A percentile compares a stretch with the other conserved stretches of the same genome.
Conservation (phyloP, 2,113 vertebrate genomes). For the Acrocephalus kingi region DNA sequence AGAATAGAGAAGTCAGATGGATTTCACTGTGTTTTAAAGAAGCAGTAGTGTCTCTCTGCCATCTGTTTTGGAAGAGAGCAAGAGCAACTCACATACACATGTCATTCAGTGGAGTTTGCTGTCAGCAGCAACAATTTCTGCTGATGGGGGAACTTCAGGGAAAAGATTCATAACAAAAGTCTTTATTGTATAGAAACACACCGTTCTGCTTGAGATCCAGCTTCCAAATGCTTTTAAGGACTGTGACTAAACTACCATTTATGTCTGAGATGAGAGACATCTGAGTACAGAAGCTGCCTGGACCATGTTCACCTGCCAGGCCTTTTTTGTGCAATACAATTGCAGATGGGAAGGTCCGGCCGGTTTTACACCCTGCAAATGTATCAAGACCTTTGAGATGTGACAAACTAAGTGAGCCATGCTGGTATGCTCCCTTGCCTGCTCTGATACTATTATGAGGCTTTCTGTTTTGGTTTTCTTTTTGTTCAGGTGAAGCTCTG, state of each 20-base stretch:
- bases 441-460: not conserved
- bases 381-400: not conserved
- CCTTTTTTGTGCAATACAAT: not conserved
- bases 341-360: not conserved
- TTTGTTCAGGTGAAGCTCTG: not conserved
- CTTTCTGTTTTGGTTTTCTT: not conserved
- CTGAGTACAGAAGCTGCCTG: not conserved
- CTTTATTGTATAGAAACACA: slow-evolving; percentile 18
- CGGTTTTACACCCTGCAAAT: not conserved
- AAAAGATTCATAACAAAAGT: slow-evolving; percentile 17
- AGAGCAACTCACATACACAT: not conserved
- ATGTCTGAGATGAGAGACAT: not conserved
- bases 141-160: slow-evolving; percentile 7
- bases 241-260: not conserved
- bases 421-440: not conserved
- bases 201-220: not conserved
- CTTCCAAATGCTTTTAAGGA: not conserved
- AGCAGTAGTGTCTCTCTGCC: slow-evolving; percentile 12
- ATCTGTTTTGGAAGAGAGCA: slow-evolving; percentile 16
- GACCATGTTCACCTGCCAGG: not conserved
- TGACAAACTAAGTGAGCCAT: not conserved
- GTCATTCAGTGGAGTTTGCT: not conserved
- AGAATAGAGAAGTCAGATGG: not conserved
- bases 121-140: slow-evolving; percentile 32
- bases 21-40: not conserved